Conservation (phyloP, 2,797 vertebrate genomes). For the Enteromius afrohamiltoni region DNA sequence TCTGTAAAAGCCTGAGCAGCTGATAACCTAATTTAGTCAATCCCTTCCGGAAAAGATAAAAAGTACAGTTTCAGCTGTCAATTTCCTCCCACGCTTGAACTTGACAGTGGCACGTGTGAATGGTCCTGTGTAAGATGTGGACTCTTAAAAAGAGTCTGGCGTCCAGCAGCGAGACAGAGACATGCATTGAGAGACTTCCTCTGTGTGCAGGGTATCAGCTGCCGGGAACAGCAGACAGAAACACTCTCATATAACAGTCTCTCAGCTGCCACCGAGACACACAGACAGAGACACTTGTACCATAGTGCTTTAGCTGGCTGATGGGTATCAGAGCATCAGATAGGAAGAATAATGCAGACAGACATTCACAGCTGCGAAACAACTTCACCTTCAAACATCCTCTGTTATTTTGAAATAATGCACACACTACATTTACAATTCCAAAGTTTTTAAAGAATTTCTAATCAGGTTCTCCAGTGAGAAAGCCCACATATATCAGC, state of each 20-base stretch:
- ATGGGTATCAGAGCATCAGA: constrained; percentile 8
- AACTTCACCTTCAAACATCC: not conserved
- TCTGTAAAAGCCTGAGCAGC: not conserved
- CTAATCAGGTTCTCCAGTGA: not conserved
- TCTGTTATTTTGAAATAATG: not conserved
- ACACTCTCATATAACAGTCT: constrained; percentile 35
- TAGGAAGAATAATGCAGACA: constrained; percentile 1
- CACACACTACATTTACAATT: not conserved
- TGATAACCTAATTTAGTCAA: constrained; percentile 13
- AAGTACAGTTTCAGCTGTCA: constrained; percentile 43
- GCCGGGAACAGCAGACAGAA: constrained; percentile 47
- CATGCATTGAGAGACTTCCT: constrained; percentile 42
- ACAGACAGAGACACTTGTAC: constrained; percentile 10
- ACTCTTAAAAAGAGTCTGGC: constrained; percentile 48
- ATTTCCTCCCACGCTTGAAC: constrained; percentile 28
- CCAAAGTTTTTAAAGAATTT: not conserved
- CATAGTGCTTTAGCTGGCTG: not conserved
- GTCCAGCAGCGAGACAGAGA: constrained; percentile 33
- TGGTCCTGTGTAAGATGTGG: constrained; percentile 44
- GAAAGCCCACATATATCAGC: not conserved
- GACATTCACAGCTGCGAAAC: not conserved
- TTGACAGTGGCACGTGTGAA: constrained; percentile 39
- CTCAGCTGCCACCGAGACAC: constrained; percentile 27
- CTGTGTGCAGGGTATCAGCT: constrained; percentile 25
- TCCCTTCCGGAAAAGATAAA: not conserved